These are phyloP conservation scores for Protomyctophum bolini DNA, from an alignment of 2,113 vertebrate species.

Conservation along the genomic window DNA sequence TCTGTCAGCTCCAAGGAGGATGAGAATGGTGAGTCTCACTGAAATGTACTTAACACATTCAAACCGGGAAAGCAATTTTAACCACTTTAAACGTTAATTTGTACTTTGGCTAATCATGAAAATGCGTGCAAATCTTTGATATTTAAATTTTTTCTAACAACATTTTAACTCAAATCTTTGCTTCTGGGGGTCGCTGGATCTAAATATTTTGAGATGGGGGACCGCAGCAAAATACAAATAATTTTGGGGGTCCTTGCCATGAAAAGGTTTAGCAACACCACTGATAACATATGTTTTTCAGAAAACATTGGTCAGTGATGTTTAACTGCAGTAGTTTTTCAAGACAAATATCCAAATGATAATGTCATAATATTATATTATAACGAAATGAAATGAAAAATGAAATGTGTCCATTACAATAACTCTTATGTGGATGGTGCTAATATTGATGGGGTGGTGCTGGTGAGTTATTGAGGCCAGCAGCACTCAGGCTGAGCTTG, in stretches of 20 bases:
- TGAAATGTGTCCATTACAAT: conserved; percentile 2
- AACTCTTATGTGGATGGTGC: not conserved
- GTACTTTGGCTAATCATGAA: no score
- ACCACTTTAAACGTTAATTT: no score
- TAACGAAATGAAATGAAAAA: not conserved
- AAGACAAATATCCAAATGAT: not conserved
- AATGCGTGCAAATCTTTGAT: not conserved
- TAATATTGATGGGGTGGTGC: not conserved
- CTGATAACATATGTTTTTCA: no score
- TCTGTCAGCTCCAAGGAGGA: conserved; percentile 77
- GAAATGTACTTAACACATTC: no score
- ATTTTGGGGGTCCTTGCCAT: no score
- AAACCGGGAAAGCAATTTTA: no score
- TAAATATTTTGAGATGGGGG: not conserved
- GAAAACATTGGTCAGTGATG: no score
- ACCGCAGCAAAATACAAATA: no score
- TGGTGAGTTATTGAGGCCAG: conserved; percentile 13
- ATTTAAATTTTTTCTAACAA: not conserved
- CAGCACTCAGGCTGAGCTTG: not conserved
- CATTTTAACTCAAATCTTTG: not conserved
- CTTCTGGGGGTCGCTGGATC: no score
- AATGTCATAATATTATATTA: not conserved
- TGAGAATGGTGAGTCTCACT: conserved; percentile 82
- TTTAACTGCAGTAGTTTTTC: no score
- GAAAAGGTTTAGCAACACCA: no score